Evolutionary conservation across 2,797 vertebrate genomes (phyloP).

Genomic region (Helostoma temminkii): DNA sequence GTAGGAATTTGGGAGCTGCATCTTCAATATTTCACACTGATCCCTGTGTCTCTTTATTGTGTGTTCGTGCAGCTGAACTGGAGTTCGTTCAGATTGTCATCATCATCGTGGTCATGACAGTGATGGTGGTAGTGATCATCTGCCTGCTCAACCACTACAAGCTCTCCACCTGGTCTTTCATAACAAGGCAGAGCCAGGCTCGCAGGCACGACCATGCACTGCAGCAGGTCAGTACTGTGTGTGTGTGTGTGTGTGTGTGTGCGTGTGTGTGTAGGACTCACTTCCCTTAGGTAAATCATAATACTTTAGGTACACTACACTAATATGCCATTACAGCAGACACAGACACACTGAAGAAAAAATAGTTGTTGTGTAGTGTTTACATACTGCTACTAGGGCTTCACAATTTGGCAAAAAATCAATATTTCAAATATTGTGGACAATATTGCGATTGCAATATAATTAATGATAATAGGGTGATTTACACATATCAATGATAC

Average conservation of each 20-base stretch:
- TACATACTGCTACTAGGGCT: slow-evolving; percentile 14
- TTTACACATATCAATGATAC: too few relatives aligned
- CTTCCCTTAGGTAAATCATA: too few relatives aligned
- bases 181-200: slow-evolving; percentile 91
- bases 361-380: slow-evolving; percentile 10
- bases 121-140: slow-evolving; percentile 96
- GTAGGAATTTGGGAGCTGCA: too few relatives aligned
- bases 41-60: slow-evolving; percentile 13
- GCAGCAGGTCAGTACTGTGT: slow-evolving; percentile 86
- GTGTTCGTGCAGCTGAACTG: slow-evolving; percentile 79
- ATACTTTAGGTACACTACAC: slow-evolving; percentile 71
- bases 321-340: slow-evolving; percentile 55
- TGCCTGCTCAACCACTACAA: slow-evolving; percentile 96
- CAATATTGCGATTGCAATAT: too few relatives aligned
- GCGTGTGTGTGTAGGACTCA: slow-evolving; percentile 9
- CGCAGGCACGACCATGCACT: slow-evolving; percentile 89
- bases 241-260: slow-evolving; percentile 11
- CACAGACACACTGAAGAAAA: slow-evolving; percentile 11
- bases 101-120: slow-evolving; percentile 94
- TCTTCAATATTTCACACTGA: slow-evolving; percentile 28
- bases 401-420: background rate
- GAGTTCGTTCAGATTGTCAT: slow-evolving; percentile 94
- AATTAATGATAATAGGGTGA: too few relatives aligned
- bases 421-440: too few relatives aligned
- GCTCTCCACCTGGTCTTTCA: slow-evolving; percentile 92